Evolutionary conservation across 1,140 invertebrate species (phyloP), one percentile per base, ranked within the genome.

Genomic region (Hirudo medicinalis): DNA sequence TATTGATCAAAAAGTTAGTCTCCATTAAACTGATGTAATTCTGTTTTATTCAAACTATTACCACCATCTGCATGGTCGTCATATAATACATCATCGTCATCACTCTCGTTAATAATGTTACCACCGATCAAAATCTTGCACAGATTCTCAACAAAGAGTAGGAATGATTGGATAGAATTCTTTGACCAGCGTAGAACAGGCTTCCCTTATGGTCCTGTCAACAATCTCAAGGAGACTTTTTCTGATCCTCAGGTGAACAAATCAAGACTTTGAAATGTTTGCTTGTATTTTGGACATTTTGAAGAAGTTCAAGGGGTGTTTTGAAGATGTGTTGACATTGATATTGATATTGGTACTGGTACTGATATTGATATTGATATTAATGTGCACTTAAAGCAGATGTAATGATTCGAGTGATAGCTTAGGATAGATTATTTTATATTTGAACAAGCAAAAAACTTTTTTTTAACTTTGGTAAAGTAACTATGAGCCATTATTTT

Each of bases 181-280:
- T 89, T 98, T 73, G 86, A 88, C 70, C 86, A 86, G 36, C 85
- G 87, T 9, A 81, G 87, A 2, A 32, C 57, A 13, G 57, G 4
- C 22, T 92, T 95, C 79, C 91, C 94, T 4, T 90, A 88, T 79
- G 94, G 92, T 0, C 91, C 91, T 0, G 87, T 97, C 0, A 97
- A 98, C 83, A 87, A 84, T 20, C 87, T 97, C 78, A 81, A 85
- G 71, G 86, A 93, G 77, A 90, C 91, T 0, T 97, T 97, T 79
- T 84, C 87, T 67, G 91, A 96, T 84, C 88, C 88, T 9, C 92
- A 96, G 82, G 86, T 95, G 11, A 49, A 9, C 2, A 49, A 49
- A 49, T 8, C 43, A 17, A 13, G 15, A 15, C 43, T 49, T 49
- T 49, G 43, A 11, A 15, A 15, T 49, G 43, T 8, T 49, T 29